Conservation (phyloP, 2,888 invertebrate genomes). For the Ptilodon capucinus region DNA sequence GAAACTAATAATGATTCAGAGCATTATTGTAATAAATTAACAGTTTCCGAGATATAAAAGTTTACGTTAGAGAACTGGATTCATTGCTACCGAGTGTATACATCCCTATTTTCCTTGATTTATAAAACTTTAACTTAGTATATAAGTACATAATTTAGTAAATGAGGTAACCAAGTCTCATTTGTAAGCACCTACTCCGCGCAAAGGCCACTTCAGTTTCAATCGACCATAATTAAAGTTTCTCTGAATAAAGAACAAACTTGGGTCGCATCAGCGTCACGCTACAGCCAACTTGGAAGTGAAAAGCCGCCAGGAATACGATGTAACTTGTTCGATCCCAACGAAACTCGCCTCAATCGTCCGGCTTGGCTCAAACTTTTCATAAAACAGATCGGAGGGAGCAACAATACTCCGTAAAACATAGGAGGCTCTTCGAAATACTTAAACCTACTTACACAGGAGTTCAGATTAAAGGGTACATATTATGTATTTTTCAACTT, state of each 20-base stretch:
- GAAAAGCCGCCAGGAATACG: constrained; percentile 69
- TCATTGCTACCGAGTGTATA: too few species aligned
- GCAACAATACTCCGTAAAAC: constrained; percentile 69
- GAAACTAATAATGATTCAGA: too few species aligned
- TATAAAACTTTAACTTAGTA: too few species aligned
- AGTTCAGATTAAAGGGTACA: constrained; percentile 48
- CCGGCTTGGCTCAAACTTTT: constrained; percentile 61
- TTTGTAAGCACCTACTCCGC: constrained; percentile 15
- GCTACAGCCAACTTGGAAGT: constrained; percentile 63
- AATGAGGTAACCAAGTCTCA: constrained; percentile 23
- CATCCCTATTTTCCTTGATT: too few species aligned
- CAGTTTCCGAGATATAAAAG: too few species aligned
- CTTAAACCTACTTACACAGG: constrained; percentile 50
- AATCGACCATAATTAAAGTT: constrained; percentile 57
- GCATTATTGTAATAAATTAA: too few species aligned
- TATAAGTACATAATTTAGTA: too few species aligned
- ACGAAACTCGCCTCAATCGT: constrained; percentile 65
- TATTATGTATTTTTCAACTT: constrained; percentile 17
- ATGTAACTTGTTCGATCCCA: constrained; percentile 71
- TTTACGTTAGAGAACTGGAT: too few species aligned
- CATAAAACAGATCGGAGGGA: constrained; percentile 58
- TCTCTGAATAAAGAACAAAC: constrained; percentile 65
- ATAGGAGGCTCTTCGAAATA: constrained; percentile 63
- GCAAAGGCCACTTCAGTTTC: constrained; percentile 32
- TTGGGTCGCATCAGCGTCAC: constrained; percentile 68